Conservation (phyloP, 2,888 invertebrate genomes). For the Trachelus tabidus region DNA sequence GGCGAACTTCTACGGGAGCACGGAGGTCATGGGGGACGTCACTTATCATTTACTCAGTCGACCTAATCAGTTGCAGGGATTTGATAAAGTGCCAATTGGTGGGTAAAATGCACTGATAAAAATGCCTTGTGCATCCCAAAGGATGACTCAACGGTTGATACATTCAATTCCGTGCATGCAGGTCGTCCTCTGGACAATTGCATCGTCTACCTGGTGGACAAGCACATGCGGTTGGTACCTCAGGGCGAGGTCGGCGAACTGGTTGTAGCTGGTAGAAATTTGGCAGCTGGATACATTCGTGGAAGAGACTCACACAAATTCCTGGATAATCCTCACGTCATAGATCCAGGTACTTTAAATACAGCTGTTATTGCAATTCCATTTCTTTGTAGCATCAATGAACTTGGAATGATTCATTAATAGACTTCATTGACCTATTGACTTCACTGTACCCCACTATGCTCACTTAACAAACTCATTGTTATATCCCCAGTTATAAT, state of each 20-base stretch:
- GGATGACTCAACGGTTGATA: neutral
- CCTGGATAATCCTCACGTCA: conserved; percentile 78
- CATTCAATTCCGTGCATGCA: conserved; percentile 43
- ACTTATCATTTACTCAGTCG: conserved; percentile 79
- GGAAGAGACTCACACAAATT: conserved; percentile 81
- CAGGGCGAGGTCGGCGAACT: conserved; percentile 84
- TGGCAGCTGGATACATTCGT: conserved; percentile 85
- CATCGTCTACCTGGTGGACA: conserved; percentile 82
- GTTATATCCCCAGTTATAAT: neutral
- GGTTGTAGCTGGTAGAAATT: conserved; percentile 82
- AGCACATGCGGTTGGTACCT: conserved; percentile 77
- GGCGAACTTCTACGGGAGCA: conserved; percentile 92
- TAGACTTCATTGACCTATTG: conserved; percentile 9
- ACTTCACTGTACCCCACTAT: neutral
- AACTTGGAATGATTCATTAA: neutral
- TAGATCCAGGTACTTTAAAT: conserved; percentile 68
- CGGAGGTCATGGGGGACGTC: conserved; percentile 92
- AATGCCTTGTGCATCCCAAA: neutral
- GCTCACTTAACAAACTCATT: neutral
- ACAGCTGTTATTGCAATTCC: neutral
- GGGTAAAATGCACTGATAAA: conserved; percentile 45
- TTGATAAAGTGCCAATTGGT: conserved; percentile 86
- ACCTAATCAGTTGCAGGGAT: conserved; percentile 71
- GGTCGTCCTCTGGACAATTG: conserved; percentile 85
- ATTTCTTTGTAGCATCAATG: neutral